These are phyloP conservation scores for Dallia pectoralis DNA, from an alignment of 2,797 vertebrate species.

Conservation along the genomic window DNA sequence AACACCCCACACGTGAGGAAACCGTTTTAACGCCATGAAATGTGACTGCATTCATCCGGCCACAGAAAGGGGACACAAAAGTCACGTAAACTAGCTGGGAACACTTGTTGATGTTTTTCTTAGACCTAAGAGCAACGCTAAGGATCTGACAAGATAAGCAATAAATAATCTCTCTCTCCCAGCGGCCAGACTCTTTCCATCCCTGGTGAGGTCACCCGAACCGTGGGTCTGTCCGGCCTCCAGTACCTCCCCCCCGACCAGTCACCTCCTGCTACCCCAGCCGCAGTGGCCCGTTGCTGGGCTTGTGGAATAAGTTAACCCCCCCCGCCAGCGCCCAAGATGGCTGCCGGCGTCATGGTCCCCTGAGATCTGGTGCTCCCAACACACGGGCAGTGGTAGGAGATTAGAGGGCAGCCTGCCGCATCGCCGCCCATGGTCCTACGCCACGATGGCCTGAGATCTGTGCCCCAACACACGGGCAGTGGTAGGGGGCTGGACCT, in stretches of 20 bases:
- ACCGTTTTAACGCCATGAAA: no score
- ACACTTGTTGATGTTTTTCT: conserved; percentile 30
- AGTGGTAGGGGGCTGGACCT: no score
- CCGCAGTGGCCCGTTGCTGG: conserved; percentile 5
- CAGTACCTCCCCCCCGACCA: not conserved
- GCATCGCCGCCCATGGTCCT: no score
- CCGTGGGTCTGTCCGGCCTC: conserved; percentile 52
- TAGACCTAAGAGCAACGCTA: conserved; percentile 15
- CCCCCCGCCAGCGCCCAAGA: conserved; percentile 50
- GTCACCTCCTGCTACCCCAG: not conserved
- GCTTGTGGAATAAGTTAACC: conserved; percentile 71
- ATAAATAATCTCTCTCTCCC: conserved; percentile 41
- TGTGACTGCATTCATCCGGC: not conserved
- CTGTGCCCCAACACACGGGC: no score
- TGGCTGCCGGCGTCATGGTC: no score
- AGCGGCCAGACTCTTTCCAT: conserved; percentile 21
- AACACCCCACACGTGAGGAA: no score
- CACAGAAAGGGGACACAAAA: not conserved
- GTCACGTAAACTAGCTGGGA: conserved; percentile 15
- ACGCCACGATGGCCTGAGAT: no score
- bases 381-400: conserved; percentile 77
- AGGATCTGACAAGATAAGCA: conserved; percentile 41
- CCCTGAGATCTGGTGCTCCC: conserved; percentile 6
- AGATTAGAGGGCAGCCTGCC: conserved; percentile 78
- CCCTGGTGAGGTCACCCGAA: conserved; percentile 46